A percentile compares a stretch with the other conserved stretches of the same genome.
These are phyloP conservation scores for Palaemon carinicauda DNA, from an alignment of 1,140 invertebrate species.

Conservation along the genomic window DNA sequence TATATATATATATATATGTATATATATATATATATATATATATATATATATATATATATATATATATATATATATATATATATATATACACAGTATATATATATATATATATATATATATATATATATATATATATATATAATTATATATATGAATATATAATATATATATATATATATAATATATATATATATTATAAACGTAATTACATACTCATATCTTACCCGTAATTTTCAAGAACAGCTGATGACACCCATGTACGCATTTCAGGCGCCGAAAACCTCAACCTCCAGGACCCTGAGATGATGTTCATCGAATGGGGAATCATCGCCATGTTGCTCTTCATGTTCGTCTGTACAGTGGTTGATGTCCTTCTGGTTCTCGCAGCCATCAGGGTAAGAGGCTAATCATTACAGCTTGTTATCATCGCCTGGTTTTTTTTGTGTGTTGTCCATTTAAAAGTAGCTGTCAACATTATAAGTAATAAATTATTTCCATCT, in stretches of 20 bases:
- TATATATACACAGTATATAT: neutral
- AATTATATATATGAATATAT: neutral
- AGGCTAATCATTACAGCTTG: neutral
- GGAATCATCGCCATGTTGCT: conserved; percentile 13
- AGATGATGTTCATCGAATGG: conserved; percentile 36
- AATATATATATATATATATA: neutral
- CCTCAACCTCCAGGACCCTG: conserved; percentile 17
- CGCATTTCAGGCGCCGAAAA: neutral
- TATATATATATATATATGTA: neutral
- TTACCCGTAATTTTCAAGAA: no score
- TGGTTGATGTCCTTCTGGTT: conserved; percentile 18
- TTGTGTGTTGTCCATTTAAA: no score
- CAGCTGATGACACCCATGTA: no score
- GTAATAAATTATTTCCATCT: no score
- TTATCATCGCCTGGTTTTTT: no score
- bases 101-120: neutral
- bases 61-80: neutral
- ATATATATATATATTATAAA: neutral
- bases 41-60: conserved; percentile 1
- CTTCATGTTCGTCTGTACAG: conserved; percentile 37
- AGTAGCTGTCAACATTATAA: no score
- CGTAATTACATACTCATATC: neutral
- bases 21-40: neutral
- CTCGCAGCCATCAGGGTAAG: conserved; percentile 24
- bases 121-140: neutral